These are phyloP conservation scores for Calidris pugnax DNA, from an alignment of 2,113 vertebrate genomes.

Conservation along the genomic window DNA sequence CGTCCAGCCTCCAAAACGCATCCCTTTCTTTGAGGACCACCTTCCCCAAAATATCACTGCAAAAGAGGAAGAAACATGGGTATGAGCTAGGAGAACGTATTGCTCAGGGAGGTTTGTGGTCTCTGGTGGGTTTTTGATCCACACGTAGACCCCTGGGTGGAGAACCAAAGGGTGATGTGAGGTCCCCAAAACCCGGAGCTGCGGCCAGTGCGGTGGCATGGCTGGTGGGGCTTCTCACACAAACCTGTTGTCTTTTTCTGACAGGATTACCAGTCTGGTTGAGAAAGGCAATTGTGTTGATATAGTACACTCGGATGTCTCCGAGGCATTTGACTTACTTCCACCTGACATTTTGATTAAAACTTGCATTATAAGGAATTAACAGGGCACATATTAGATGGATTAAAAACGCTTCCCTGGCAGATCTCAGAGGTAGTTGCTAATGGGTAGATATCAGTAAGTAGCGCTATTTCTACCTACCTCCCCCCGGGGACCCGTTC, in stretches of 20 bases:
- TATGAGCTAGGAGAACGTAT: neutral
- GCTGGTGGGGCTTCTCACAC: neutral
- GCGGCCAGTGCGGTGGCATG: neutral
- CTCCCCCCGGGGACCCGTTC: neutral
- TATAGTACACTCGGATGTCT: constrained; percentile 4
- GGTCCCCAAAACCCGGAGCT: neutral
- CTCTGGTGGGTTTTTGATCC: neutral
- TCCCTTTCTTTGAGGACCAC: neutral
- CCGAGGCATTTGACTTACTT: constrained; percentile 61
- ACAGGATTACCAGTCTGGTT: neutral
- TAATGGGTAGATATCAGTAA: constrained; percentile 57
- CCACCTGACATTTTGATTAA: constrained; percentile 70
- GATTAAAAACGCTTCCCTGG: constrained; percentile 62
- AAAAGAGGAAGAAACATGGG: neutral
- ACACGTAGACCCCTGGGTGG: accelerated
- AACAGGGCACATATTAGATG: constrained; percentile 57
- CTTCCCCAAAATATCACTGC: neutral
- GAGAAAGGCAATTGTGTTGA: constrained; percentile 12
- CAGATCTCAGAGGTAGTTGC: constrained; percentile 54
- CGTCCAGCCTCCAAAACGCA: accelerated
- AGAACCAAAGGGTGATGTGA: neutral
- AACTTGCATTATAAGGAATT: constrained; percentile 69
- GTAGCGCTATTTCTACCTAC: constrained; percentile 20
- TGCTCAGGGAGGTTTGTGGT: neutral
- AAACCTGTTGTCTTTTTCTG: neutral